Conservation (phyloP, 2,113 vertebrate species). For the Cynopterus brachyotis region DNA sequence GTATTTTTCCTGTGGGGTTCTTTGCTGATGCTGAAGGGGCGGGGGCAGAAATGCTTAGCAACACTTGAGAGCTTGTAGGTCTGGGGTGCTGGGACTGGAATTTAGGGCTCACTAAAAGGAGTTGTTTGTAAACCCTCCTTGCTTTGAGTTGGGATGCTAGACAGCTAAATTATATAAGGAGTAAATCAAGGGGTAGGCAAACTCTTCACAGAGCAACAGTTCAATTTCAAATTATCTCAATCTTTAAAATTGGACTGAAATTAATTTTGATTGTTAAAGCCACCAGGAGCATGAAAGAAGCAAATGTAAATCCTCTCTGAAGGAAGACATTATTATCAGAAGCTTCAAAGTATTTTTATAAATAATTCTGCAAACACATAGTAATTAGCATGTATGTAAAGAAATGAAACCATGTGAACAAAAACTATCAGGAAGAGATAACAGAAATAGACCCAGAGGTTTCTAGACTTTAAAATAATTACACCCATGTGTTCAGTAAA, state of each 20-base stretch:
- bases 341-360: background rate
- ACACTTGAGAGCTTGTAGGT: background rate
- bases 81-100: background rate
- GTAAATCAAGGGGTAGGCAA: background rate
- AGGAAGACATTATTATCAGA: background rate
- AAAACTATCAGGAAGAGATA: background rate
- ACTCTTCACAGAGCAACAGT: background rate
- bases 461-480: background rate
- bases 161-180: background rate
- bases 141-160: background rate
- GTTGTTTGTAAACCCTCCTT: background rate
- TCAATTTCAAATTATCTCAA: background rate
- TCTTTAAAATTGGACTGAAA: background rate
- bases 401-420: background rate
- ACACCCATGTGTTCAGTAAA: background rate
- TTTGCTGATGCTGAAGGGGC: background rate
- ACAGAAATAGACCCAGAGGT: background rate
- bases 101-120: background rate
- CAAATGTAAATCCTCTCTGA: background rate
- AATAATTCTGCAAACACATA: slow-evolving; percentile 3
- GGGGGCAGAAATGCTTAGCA: background rate
- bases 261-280: background rate
- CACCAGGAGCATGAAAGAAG: background rate
- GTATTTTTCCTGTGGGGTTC: background rate
- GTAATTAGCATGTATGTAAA: background rate